These are phyloP conservation scores for Thymallus thymallus DNA, from an alignment of 2,113 vertebrate species.

Conservation along the genomic window DNA sequence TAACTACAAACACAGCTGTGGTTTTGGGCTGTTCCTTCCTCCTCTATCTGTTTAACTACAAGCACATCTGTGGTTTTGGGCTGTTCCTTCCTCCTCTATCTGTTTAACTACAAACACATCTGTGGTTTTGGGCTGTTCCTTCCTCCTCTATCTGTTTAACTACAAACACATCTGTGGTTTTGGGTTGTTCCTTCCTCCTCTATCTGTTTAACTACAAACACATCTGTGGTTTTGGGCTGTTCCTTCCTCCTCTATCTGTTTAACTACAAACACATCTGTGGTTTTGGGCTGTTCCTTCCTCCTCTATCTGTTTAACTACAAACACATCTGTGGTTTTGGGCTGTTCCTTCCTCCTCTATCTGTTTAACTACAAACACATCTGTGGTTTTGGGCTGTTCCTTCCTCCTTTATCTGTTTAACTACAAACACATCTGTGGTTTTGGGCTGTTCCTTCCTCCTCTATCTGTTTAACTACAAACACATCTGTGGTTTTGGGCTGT, in stretches of 20 bases:
- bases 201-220: slow-evolving; percentile 80
- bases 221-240: slow-evolving; percentile 86
- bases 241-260: no score
- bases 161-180: slow-evolving; percentile 85
- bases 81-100: no score
- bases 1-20: slow-evolving; percentile 84
- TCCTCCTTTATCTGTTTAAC: no score
- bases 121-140: slow-evolving; percentile 84
- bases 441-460: slow-evolving; percentile 78
- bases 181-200: slow-evolving; percentile 78
- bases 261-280: slow-evolving; percentile 83
- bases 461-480: slow-evolving; percentile 80
- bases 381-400: slow-evolving; percentile 84
- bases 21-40: slow-evolving; percentile 82
- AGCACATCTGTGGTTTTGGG: slow-evolving; percentile 84
- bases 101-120: slow-evolving; percentile 81
- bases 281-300: slow-evolving; percentile 82
- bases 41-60: no score
- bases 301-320: no score
- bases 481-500: slow-evolving; percentile 86
- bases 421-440: slow-evolving; percentile 85
- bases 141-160: no score
- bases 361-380: slow-evolving; percentile 81
- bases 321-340: slow-evolving; percentile 84
- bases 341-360: no score